Percentiles rank a stretch among this genome's conserved stretches.
Conservation (phyloP, 1,140 invertebrate genomes). For the Drosophila asahinai region DNA sequence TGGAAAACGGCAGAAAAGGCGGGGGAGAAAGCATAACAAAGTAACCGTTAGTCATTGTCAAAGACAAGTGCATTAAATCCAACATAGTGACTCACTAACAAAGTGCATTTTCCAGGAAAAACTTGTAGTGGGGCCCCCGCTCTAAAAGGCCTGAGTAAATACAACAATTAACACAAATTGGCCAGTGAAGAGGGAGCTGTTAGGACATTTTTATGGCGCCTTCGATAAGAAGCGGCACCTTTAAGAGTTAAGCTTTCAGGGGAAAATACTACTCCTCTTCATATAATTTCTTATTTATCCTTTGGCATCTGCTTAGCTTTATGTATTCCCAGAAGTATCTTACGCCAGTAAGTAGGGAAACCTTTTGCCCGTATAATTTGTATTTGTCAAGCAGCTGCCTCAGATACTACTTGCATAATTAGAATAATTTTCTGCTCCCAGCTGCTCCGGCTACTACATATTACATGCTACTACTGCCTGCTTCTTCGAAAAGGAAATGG, state of each 20-base stretch:
- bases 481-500: slow-evolving; percentile 11
- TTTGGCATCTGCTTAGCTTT: slow-evolving; percentile 6
- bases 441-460: slow-evolving; percentile 16
- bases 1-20: background rate
- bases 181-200: background rate
- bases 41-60: slow-evolving; percentile 56
- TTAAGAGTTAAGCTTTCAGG: background rate
- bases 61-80: slow-evolving; percentile 62
- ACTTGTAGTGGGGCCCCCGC: background rate
- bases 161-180: slow-evolving; percentile 43
- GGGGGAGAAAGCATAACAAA: slow-evolving; percentile 41
- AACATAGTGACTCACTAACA: slow-evolving; percentile 35
- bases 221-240: background rate
- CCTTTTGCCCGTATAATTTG: slow-evolving; percentile 47
- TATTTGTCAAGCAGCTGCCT: slow-evolving; percentile 52
- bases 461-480: slow-evolving; percentile 5
- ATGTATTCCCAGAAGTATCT: slow-evolving; percentile 7
- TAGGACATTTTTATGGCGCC: background rate
- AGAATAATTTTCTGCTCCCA: slow-evolving; percentile 47
- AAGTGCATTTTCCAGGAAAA: slow-evolving; percentile 1
- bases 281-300: slow-evolving; percentile 7
- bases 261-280: background rate
- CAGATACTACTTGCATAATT: slow-evolving; percentile 51
- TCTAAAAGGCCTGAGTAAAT: slow-evolving; percentile 1
- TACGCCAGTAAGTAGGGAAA: background rate